These are phyloP conservation scores for Tapirus indicus DNA, from an alignment of 2,797 vertebrate genomes.

Conservation along the genomic window DNA sequence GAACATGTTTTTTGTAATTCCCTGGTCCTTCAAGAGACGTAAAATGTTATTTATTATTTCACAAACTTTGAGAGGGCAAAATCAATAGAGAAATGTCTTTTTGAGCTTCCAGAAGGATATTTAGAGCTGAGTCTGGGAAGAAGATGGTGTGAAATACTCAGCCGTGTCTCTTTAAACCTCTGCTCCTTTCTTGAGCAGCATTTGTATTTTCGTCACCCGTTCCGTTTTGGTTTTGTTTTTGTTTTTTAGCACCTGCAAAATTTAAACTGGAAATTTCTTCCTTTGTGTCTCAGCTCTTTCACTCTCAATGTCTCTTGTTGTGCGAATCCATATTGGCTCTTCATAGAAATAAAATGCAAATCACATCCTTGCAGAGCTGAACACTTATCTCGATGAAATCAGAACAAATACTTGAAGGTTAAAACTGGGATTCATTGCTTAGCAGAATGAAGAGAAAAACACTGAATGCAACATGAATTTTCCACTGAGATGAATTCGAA, in stretches of 20 bases:
- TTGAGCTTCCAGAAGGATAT: background rate
- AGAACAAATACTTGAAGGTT: conserved; percentile 84
- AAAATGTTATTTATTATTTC: conserved; percentile 65
- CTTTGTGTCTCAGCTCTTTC: conserved; percentile 77
- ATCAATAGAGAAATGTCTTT: conserved; percentile 53
- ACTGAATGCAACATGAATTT: conserved; percentile 72
- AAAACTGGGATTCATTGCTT: conserved; percentile 78
- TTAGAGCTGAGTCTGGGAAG: conserved; percentile 19
- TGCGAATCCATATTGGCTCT: conserved; percentile 77
- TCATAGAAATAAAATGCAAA: conserved; percentile 87
- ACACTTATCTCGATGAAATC: conserved; percentile 81
- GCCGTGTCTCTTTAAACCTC: conserved; percentile 45
- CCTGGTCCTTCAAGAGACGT: conserved; percentile 31
- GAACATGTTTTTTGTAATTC: background rate
- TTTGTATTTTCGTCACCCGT: conserved; percentile 72
- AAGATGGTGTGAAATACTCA: conserved; percentile 33
- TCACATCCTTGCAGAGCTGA: conserved; percentile 81
- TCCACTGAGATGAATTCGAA: conserved; percentile 70
- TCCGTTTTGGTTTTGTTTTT: conserved; percentile 71
- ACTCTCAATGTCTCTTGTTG: conserved; percentile 73
- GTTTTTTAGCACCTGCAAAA: conserved; percentile 81
- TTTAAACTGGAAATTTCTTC: conserved; percentile 80
- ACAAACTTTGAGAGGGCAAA: conserved; percentile 53
- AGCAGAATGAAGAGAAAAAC: conserved; percentile 77
- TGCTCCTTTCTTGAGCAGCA: conserved; percentile 23